A percentile compares a stretch with the other conserved stretches of the same genome.
Conservation (phyloP, 2,113 vertebrate genomes). For the Saccopteryx leptura region DNA sequence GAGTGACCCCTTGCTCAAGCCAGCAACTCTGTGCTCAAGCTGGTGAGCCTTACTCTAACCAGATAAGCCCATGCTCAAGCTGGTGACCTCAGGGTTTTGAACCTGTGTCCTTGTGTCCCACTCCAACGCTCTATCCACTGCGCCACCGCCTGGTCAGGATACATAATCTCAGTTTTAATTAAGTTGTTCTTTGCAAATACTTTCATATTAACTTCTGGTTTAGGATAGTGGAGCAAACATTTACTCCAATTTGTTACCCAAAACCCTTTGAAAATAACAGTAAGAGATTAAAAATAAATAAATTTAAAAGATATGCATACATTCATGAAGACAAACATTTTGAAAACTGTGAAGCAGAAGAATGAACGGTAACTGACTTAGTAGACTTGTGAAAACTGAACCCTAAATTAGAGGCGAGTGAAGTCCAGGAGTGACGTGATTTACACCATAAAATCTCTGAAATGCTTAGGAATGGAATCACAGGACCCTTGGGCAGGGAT, state of each 20-base stretch:
- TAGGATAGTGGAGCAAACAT: neutral
- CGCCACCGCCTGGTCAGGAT: no score
- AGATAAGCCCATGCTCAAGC: no score
- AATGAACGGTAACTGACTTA: neutral
- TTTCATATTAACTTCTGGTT: neutral
- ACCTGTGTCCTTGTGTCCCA: no score
- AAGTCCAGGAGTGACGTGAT: neutral
- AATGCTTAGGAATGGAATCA: neutral
- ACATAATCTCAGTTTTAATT: neutral
- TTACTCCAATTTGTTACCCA: neutral
- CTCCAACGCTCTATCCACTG: no score
- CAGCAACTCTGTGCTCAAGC: no score
- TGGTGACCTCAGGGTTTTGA: no score
- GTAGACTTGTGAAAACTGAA: neutral
- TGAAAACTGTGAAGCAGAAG: conserved; percentile 24
- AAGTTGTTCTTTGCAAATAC: conserved; percentile 2
- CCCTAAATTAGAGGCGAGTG: neutral
- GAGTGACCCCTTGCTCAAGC: no score
- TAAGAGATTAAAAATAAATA: conserved; percentile 4
- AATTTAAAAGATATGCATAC: neutral
- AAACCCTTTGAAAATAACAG: neutral
- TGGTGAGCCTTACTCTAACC: no score
- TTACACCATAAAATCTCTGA: neutral
- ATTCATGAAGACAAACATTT: neutral
- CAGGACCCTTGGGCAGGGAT: neutral